These are phyloP conservation scores for Myrmophylax atrothorax DNA, from an alignment of 2,113 vertebrate species.

Conservation along the genomic window DNA sequence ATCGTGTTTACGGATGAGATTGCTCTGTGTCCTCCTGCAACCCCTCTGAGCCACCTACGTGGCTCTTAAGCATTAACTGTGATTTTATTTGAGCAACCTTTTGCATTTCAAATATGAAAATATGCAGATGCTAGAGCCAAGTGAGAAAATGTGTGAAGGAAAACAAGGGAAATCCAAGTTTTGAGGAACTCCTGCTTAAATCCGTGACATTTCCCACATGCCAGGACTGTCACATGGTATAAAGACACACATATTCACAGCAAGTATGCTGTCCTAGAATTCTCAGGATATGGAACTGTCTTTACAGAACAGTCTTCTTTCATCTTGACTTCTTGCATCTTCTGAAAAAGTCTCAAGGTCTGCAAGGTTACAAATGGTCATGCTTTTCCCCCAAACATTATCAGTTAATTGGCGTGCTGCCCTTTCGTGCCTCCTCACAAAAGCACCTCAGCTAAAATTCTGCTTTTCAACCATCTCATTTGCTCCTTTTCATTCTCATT, in stretches of 20 bases:
- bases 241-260: not conserved
- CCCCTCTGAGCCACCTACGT: not conserved
- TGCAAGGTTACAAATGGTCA: not conserved
- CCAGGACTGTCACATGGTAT: not conserved
- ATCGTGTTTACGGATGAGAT: not conserved
- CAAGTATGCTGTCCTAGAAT: not conserved
- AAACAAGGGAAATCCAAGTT: not conserved
- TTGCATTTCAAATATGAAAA: not conserved
- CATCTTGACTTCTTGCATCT: not conserved
- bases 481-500: not conserved
- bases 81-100: not conserved
- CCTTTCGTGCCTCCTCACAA: not conserved
- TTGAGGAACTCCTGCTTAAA: not conserved
- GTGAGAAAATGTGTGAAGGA: constrained; percentile 6
- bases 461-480: not conserved
- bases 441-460: not conserved
- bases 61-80: not conserved
- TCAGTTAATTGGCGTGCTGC: not conserved
- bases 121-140: not conserved
- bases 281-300: not conserved
- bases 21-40: not conserved
- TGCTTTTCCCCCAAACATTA: not conserved
- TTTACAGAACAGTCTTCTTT: not conserved
- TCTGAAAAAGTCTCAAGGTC: not conserved
- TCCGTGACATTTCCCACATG: not conserved